Evolutionary conservation across 2,888 invertebrate species (phyloP).

Genomic region (Drosophila paracracens): DNA sequence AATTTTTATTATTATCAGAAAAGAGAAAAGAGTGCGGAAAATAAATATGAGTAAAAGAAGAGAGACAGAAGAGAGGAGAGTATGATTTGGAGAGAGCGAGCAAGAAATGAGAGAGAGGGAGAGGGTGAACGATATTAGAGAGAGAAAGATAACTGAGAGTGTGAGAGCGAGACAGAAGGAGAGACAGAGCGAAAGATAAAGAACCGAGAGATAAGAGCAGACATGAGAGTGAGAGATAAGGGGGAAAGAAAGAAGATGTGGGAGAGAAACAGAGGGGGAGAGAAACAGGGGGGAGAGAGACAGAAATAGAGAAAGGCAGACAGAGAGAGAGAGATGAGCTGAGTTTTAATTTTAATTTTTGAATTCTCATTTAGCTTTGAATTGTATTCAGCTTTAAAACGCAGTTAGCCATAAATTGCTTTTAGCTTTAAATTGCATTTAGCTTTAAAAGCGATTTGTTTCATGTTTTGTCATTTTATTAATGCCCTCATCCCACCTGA

Average conservation of each 20-base stretch:
- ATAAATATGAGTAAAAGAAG: not conserved
- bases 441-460: not conserved
- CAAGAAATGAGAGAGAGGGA: too few relatives aligned
- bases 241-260: not conserved
- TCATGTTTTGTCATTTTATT: not conserved
- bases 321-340: not conserved
- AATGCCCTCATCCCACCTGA: not conserved
- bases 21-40: not conserved
- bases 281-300: not conserved
- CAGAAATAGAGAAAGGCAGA: not conserved
- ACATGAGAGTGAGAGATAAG: not conserved
- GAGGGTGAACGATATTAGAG: not conserved
- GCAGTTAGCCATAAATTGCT: too few relatives aligned
- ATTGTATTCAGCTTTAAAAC: too few relatives aligned
- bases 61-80: not conserved
- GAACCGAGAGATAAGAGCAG: not conserved
- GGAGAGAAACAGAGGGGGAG: not conserved
- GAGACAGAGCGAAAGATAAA: not conserved
- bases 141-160: not conserved
- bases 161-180: not conserved
- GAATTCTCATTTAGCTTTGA: too few relatives aligned
- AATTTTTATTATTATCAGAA: not conserved
- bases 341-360: not conserved
- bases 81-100: too few relatives aligned
- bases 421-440: not conserved